Percentiles rank a stretch among this genome's conserved stretches.
Conservation (phyloP, 2,888 invertebrate species). For the Patella depressa region DNA sequence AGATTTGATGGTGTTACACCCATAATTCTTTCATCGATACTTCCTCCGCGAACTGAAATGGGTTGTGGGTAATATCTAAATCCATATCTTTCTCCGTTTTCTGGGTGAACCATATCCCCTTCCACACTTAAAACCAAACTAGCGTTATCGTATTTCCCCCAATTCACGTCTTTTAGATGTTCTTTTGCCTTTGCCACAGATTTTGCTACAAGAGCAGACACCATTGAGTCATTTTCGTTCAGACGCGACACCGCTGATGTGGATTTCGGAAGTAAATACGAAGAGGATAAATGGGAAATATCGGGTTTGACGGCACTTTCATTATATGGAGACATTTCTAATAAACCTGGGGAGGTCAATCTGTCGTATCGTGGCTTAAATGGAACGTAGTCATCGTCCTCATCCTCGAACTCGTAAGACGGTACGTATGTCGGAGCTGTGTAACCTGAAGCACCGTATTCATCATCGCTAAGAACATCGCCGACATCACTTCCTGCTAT, state of each 20-base stretch:
- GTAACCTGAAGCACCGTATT: constrained; percentile 21
- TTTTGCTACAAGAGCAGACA: constrained; percentile 53
- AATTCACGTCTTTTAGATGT: constrained; percentile 47
- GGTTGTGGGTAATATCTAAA: constrained; percentile 61
- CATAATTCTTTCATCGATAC: constrained; percentile 13
- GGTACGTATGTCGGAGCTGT: constrained; percentile 24
- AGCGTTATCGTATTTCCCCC: constrained; percentile 54
- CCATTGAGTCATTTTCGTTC: constrained; percentile 42
- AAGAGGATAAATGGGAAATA: background rate
- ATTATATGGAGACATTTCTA: constrained; percentile 29
- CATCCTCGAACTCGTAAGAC: constrained; percentile 32
- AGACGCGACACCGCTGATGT: constrained; percentile 3
- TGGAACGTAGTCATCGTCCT: constrained; percentile 53
- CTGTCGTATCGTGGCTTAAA: constrained; percentile 47
- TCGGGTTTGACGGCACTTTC: constrained; percentile 6
- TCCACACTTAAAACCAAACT: constrained; percentile 60
- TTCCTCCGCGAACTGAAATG: constrained; percentile 49
- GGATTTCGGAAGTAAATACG: constrained; percentile 3
- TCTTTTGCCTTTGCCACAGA: constrained; percentile 52
- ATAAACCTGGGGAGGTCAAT: constrained; percentile 33
- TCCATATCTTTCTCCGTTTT: constrained; percentile 44
- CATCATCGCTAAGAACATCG: constrained; percentile 46
- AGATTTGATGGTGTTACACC: background rate
- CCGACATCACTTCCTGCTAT: constrained; percentile 45
- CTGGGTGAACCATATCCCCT: constrained; percentile 53